Percentiles rank a stretch among this genome's conserved stretches.
These are phyloP conservation scores for Spinibarbus caldwelli DNA, from an alignment of 2,797 vertebrate species.

Conservation along the genomic window DNA sequence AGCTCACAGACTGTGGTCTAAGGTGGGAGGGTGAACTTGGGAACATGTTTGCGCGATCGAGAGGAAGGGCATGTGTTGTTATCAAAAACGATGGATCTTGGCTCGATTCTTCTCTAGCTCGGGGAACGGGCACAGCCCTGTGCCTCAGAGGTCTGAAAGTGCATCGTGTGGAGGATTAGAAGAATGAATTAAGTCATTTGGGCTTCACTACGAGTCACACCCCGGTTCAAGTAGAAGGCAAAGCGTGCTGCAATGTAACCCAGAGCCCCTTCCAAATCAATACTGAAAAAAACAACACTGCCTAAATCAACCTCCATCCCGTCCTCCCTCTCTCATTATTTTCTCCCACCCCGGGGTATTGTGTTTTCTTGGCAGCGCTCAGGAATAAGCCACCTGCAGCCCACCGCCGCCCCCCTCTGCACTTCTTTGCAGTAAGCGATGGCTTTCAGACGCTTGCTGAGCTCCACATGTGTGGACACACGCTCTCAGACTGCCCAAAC, in stretches of 20 bases:
- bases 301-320: slow-evolving; percentile 53
- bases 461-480: slow-evolving; percentile 55
- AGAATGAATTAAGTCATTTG: slow-evolving; percentile 83
- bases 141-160: slow-evolving; percentile 52
- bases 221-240: slow-evolving; percentile 65
- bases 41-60: slow-evolving; percentile 36
- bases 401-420: slow-evolving; percentile 59
- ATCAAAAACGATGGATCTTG: slow-evolving; percentile 67
- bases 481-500: slow-evolving; percentile 58
- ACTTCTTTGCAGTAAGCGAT: slow-evolving; percentile 52
- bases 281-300: slow-evolving; percentile 52
- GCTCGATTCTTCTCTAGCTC: slow-evolving; percentile 68
- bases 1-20: slow-evolving; percentile 65
- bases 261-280: slow-evolving; percentile 62
- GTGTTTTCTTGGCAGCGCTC: slow-evolving; percentile 79
- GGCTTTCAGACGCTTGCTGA: slow-evolving; percentile 50
- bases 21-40: slow-evolving; percentile 33
- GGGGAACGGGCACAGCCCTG: slow-evolving; percentile 71
- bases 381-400: slow-evolving; percentile 80
- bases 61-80: slow-evolving; percentile 65
- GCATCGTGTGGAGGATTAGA: slow-evolving; percentile 60
- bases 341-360: slow-evolving; percentile 77
- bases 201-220: slow-evolving; percentile 70
- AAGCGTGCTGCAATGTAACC: slow-evolving; percentile 63
- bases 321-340: slow-evolving; percentile 72